phyloP scores from a whole-genome alignment of 2,797 vertebrate species.

The Okamejei kenojei region DNA sequence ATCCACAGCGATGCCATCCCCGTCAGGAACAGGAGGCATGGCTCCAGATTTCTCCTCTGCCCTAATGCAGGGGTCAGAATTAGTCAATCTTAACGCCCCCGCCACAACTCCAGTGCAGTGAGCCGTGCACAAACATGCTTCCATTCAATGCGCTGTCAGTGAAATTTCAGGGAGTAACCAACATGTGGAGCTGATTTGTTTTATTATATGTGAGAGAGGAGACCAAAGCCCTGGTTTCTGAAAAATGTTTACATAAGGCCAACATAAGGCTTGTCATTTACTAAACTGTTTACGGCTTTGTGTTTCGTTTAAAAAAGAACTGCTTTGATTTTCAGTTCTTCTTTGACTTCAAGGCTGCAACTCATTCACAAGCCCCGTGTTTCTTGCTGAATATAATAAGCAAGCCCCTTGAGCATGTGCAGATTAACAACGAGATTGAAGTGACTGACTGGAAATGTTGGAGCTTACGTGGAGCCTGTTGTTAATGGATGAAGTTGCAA shows the following conservation, averaged over 20 bases:
- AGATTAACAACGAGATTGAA: too few species aligned
- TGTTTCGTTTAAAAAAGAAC: not conserved
- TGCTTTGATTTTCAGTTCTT: not conserved
- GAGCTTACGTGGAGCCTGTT: too few species aligned
- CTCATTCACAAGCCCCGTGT: too few species aligned
- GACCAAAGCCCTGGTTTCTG: not conserved
- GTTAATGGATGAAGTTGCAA: too few species aligned
- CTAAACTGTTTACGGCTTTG: not conserved
- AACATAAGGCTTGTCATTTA: not conserved
- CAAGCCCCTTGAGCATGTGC: too few species aligned
- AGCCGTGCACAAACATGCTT: not conserved
- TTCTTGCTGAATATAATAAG: too few species aligned
- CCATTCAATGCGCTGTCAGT: slow-evolving; percentile 9
- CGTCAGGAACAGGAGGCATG: not conserved
- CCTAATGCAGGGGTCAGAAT: not conserved
- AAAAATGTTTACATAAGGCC: slow-evolving; percentile 10
- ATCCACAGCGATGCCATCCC: not conserved
- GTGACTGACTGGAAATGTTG: too few species aligned
- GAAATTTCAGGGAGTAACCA: not conserved
- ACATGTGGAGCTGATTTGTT: slow-evolving; percentile 13
- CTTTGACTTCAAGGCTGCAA: not conserved
- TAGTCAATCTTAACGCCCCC: not conserved
- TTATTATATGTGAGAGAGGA: not conserved
- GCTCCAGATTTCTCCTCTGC: not conserved
- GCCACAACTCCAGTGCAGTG: not conserved